Evolutionary conservation across 2,797 vertebrate genomes (phyloP).

Genomic region (Sylvilagus floridanus): DNA sequence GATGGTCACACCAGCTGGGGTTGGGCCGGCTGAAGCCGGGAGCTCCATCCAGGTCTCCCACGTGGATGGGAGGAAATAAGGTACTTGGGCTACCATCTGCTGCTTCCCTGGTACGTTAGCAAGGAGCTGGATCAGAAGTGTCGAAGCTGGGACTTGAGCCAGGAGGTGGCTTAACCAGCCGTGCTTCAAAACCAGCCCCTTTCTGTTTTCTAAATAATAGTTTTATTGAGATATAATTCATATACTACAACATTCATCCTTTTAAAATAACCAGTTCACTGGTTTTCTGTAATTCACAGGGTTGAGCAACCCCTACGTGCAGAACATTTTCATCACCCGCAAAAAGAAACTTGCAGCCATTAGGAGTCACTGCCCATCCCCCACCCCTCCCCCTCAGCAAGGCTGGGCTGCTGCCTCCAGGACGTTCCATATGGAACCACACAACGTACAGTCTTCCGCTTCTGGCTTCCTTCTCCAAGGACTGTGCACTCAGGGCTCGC

Average conservation of each 20-base stretch:
- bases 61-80: too few species aligned
- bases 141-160: too few species aligned
- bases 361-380: not conserved
- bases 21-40: too few species aligned
- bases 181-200: not conserved
- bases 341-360: not conserved
- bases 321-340: not conserved
- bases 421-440: not conserved
- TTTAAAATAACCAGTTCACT: not conserved
- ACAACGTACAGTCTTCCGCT: not conserved
- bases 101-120: too few species aligned
- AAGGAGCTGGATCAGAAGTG: too few species aligned
- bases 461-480: not conserved
- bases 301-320: not conserved
- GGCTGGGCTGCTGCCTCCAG: too few species aligned
- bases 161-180: too few species aligned
- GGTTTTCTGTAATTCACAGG: not conserved
- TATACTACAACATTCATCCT: not conserved
- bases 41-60: too few species aligned
- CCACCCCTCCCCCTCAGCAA: not conserved
- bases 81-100: too few species aligned
- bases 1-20: too few species aligned
- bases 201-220: not conserved
- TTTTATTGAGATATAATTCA: not conserved
- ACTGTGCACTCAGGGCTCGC: not conserved